phyloP scores from a whole-genome alignment of 1,140 invertebrate species.

The Formica exsecta region DNA sequence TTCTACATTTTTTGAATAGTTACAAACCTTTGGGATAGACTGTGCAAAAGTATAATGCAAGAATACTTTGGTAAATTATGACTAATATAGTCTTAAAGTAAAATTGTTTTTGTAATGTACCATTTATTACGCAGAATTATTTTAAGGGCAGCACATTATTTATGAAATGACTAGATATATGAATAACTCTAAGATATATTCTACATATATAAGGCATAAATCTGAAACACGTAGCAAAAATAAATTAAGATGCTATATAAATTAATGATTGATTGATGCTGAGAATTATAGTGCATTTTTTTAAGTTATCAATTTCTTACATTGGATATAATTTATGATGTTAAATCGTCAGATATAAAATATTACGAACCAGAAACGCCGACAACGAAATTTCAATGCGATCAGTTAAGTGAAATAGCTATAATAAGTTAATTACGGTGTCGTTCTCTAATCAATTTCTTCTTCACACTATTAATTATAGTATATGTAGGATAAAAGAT shows the following conservation, averaged over 20 bases:
- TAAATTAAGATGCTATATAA: not conserved
- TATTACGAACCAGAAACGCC: not conserved
- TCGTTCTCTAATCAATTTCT: conserved; percentile 24
- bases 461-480: conserved; percentile 44
- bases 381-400: conserved; percentile 38
- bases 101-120: too few relatives aligned
- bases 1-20: not conserved
- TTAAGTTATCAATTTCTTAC: not conserved
- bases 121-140: too few relatives aligned
- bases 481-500: conserved; percentile 12
- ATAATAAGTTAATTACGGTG: conserved; percentile 29
- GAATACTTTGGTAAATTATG: not conserved
- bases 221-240: too few relatives aligned
- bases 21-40: not conserved
- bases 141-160: too few relatives aligned
- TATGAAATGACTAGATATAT: too few relatives aligned
- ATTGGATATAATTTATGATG: not conserved
- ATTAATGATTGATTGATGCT: too few relatives aligned
- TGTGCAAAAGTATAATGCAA: not conserved
- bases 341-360: conserved; percentile 10
- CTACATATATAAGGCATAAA: too few relatives aligned
- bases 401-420: conserved; percentile 42
- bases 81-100: not conserved
- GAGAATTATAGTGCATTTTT: not conserved
- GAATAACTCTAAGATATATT: too few relatives aligned